Base-by-base conservation (phyloP, 2,888 invertebrate genomes). In the Plusia festucae region DNA sequence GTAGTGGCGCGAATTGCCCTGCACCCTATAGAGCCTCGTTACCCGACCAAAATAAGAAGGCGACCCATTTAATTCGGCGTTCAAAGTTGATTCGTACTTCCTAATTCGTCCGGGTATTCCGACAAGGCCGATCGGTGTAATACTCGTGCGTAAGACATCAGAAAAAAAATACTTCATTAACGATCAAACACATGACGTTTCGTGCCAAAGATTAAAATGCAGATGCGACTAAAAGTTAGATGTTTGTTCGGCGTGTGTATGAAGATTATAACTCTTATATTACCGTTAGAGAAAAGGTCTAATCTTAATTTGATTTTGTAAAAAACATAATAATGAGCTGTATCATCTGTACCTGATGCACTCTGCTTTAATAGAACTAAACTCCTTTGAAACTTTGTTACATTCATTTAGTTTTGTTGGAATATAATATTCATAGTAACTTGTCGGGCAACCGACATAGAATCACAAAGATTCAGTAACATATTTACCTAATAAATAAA, bases 131-230 rank as follows among this genome's bases (percentile, higher is more conserved):
- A 74, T 81, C 81, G 79, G 85, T 84, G 88, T 84, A 88, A 83
- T 84, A 88, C 82, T 82, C 81, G 85, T 90, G 90, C 91, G 90
- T 91, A 90, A 89, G 86, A 88, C 85, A 85, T 84, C 83, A 85
- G 85, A 89, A 90, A 91, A 87, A 87, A 89, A 90, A 81, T 78
- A 88, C 88, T 91, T 92, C 90, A 91, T 92, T 92, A 93, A 89
- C 88, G 86, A 89, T 76, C 69, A 68, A 74, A 82, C 79, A 70
- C 74, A 87, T 91, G 90, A 92, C 91, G 91, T 85, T 79, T 66
- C 51, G 67, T 68, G 46, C 52, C 88, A 89, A 78, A 88, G 90
- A 90, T 79, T 80, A 85, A 78, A 65, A 65, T 56, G 52, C n/a
- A 52, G 81, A 61, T 8, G 54, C 32, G 73, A 76, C 65, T 44